These are phyloP conservation scores for Diorhabda carinulata DNA, from an alignment of 1,140 invertebrate genomes.

Conservation along the genomic window DNA sequence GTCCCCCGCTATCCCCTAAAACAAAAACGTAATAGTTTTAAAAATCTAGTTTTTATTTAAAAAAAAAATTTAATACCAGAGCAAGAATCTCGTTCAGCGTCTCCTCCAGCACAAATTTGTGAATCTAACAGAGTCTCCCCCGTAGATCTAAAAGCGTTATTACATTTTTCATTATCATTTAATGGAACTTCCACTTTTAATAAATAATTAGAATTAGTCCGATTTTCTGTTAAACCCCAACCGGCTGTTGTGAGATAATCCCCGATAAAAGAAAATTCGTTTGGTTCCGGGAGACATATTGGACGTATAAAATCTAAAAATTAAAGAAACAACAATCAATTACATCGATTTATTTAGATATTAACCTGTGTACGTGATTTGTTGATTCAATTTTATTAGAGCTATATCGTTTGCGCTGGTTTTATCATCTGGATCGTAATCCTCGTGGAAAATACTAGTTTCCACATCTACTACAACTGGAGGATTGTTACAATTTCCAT, in stretches of 20 bases:
- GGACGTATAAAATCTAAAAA: constrained; percentile 55
- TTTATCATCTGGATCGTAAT: constrained; percentile 31
- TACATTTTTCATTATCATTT: constrained; percentile 46
- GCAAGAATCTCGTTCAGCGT: constrained; percentile 61
- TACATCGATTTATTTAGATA: neutral
- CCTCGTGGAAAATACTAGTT: constrained; percentile 32
- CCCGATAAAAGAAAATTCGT: constrained; percentile 37
- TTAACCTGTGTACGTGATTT: constrained; percentile 37
- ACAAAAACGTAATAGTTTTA: neutral
- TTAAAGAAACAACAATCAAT: neutral
- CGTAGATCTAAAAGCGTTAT: constrained; percentile 46
- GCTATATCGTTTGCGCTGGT: constrained; percentile 41
- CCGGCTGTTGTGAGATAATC: constrained; percentile 55
- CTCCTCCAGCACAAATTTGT: constrained; percentile 63
- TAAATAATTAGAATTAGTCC: constrained; percentile 44
- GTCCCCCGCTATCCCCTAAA: constrained; percentile 57
- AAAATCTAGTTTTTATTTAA: neutral
- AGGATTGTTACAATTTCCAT: constrained; percentile 35
- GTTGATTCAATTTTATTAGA: constrained; percentile 32
- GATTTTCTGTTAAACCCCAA: constrained; percentile 60
- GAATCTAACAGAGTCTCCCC: constrained; percentile 43
- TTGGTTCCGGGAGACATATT: constrained; percentile 60
- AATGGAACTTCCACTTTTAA: constrained; percentile 49
- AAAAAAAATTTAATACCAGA: constrained; percentile 29
- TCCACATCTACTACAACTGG: constrained; percentile 39